phyloP scores from a whole-genome alignment of 2,888 invertebrate genomes.

The Erebia ligea region DNA sequence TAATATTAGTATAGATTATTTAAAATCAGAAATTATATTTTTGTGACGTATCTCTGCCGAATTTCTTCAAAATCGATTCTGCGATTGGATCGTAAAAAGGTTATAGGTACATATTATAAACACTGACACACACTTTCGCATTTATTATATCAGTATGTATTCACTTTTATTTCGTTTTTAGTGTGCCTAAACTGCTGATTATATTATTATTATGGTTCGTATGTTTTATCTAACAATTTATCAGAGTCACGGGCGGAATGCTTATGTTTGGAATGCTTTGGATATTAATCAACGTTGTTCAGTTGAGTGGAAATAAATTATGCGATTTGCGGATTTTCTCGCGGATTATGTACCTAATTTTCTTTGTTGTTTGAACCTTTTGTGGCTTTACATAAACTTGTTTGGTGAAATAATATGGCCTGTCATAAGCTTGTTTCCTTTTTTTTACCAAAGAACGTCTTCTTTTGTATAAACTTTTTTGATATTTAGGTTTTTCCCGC shows the following conservation, averaged over 20 bases:
- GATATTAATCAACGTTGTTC: slow-evolving; percentile 54
- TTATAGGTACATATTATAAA: too few species aligned
- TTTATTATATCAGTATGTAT: too few species aligned
- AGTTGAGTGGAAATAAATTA: slow-evolving; percentile 47
- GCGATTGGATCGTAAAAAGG: too few species aligned
- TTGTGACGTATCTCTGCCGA: too few species aligned
- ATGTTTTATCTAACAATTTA: slow-evolving; percentile 41
- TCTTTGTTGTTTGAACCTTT: slow-evolving; percentile 21
- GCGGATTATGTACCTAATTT: slow-evolving; percentile 27
- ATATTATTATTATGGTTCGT: slow-evolving; percentile 13
- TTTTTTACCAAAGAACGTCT: neutral
- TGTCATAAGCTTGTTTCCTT: neutral
- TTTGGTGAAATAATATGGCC: neutral
- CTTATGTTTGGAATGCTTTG: slow-evolving; percentile 47
- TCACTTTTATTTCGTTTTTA: too few species aligned
- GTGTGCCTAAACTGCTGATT: slow-evolving; percentile 33
- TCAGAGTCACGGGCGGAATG: slow-evolving; percentile 45
- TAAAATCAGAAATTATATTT: too few species aligned
- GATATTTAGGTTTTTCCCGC: neutral
- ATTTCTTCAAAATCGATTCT: too few species aligned
- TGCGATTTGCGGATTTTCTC: slow-evolving; percentile 33
- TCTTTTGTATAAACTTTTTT: neutral
- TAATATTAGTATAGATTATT: too few species aligned
- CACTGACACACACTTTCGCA: too few species aligned
- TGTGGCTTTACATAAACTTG: slow-evolving; percentile 9